Percentiles rank a stretch among this genome's conserved stretches.
Evolutionary conservation across 2,797 vertebrate species (phyloP).

Genomic region (Cuniculus paca): DNA sequence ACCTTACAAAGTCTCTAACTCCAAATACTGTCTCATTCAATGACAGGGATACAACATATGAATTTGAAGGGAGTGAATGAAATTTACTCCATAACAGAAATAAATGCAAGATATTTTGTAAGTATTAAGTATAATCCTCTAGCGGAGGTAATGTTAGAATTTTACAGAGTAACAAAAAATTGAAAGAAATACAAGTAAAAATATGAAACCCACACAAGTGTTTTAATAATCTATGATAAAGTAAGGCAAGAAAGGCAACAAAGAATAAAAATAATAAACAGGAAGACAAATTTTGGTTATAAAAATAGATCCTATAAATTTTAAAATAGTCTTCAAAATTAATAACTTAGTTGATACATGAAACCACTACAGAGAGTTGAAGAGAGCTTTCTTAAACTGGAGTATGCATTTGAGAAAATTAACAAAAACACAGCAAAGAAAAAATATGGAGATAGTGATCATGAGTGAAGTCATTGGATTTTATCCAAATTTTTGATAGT

Average conservation of each 20-base stretch:
- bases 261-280: neutral
- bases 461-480: neutral
- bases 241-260: neutral
- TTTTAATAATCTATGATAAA: no score
- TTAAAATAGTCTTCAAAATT: neutral
- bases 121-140: neutral
- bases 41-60: neutral
- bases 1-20: neutral
- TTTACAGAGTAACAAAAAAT: neutral
- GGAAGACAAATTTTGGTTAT: neutral
- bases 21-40: neutral
- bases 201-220: neutral
- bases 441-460: neutral
- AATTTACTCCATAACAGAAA: neutral
- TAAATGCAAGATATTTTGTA: no score
- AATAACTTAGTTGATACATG: neutral
- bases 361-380: neutral
- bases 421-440: neutral
- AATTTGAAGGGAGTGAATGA: no score
- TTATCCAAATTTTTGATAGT: neutral
- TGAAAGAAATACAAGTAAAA: neutral
- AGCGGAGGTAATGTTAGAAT: neutral
- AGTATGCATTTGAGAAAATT: neutral
- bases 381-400: neutral
- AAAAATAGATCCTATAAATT: neutral